Conservation (phyloP, 2,888 invertebrate genomes). For the Oscheius sp. region DNA sequence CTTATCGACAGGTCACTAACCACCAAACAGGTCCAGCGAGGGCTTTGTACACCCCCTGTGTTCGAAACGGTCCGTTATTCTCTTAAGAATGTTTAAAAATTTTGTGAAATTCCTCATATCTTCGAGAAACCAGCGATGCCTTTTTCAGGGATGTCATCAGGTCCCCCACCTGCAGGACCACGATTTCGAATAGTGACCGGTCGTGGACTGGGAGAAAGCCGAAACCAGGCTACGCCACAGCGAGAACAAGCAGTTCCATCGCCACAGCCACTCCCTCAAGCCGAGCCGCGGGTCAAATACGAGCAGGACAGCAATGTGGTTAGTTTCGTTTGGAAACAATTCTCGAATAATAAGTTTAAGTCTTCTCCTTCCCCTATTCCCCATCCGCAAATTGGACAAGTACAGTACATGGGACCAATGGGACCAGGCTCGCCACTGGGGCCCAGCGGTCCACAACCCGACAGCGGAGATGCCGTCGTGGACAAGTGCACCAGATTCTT, state of each 20-base stretch:
- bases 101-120: too few species aligned
- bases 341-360: neutral
- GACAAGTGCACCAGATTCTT: slow-evolving; percentile 58
- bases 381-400: neutral
- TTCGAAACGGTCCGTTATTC: too few species aligned
- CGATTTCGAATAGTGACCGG: slow-evolving; percentile 52
- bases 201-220: slow-evolving; percentile 51
- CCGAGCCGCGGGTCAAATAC: slow-evolving; percentile 13
- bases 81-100: too few species aligned
- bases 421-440: slow-evolving; percentile 15
- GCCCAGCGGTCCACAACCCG: neutral
- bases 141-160: slow-evolving; percentile 22
- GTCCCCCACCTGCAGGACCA: slow-evolving; percentile 32
- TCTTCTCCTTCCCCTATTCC: slow-evolving; percentile 18
- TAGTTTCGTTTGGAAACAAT: neutral
- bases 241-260: neutral
- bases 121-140: too few species aligned
- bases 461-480: slow-evolving; percentile 25
- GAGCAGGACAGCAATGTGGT: slow-evolving; percentile 5
- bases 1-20: too few species aligned
- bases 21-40: too few species aligned
- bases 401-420: neutral
- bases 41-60: too few species aligned
- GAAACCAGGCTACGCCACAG: too few species aligned
- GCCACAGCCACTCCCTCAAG: slow-evolving; percentile 24